Evolutionary conservation across 2,797 vertebrate genomes (phyloP).

Genomic region (Scolopax rusticola): DNA sequence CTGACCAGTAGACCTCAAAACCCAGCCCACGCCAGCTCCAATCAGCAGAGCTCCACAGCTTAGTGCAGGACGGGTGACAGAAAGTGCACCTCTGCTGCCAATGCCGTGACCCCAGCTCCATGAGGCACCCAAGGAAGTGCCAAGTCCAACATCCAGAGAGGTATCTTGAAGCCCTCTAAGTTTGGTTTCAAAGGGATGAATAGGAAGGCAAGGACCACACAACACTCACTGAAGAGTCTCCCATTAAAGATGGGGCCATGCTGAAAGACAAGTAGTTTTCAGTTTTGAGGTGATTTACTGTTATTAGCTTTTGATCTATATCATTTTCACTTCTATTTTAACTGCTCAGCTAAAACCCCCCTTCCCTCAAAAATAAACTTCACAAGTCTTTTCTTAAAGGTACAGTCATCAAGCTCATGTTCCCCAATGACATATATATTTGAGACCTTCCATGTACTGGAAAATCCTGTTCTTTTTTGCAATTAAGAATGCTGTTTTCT

Average conservation of each 20-base stretch:
- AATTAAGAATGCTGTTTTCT: neutral
- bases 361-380: neutral
- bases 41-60: neutral
- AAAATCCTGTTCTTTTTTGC: neutral
- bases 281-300: neutral
- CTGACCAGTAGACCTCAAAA: neutral
- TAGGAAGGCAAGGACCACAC: neutral
- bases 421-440: neutral
- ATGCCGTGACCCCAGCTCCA: accelerated
- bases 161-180: neutral
- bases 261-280: neutral
- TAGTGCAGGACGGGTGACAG: neutral
- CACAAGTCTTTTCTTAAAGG: neutral
- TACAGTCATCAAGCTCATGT: neutral
- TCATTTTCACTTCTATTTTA: neutral
- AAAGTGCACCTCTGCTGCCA: neutral
- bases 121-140: accelerated
- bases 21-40: neutral
- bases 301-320: neutral
- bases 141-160: accelerated
- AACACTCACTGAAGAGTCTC: neutral
- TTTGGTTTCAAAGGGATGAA: neutral
- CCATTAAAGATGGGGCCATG: neutral
- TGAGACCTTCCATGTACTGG: neutral
- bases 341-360: neutral